phyloP scores from a whole-genome alignment of 2,113 vertebrate genomes.

The Poeciliopsis occidentalis region DNA sequence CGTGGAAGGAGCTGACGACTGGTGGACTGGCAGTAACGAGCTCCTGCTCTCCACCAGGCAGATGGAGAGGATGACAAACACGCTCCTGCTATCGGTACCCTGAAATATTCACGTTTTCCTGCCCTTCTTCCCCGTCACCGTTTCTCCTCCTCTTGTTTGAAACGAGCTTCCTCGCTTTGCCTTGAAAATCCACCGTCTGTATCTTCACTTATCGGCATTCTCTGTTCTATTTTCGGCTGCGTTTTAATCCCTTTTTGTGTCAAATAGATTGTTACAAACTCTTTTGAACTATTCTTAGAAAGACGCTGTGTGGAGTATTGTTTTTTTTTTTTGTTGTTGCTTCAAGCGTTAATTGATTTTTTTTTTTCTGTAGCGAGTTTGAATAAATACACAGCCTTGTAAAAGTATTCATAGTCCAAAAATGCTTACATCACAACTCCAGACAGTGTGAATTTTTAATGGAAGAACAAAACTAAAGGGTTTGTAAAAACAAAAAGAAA shows the following conservation, averaged over 20 bases:
- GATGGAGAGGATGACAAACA: constrained; percentile 75
- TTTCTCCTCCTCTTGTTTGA: constrained; percentile 47
- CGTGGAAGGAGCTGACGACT: constrained; percentile 59
- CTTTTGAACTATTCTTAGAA: constrained; percentile 58
- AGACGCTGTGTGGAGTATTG: constrained; percentile 36
- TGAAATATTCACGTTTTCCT: constrained; percentile 27
- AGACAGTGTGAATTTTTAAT: not conserved
- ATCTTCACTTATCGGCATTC: constrained; percentile 5
- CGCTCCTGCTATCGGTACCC: constrained; percentile 38
- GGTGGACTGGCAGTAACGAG: constrained; percentile 76
- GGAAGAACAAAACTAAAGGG: not conserved
- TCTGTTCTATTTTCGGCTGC: constrained; percentile 50
- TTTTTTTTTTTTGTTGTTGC: not conserved
- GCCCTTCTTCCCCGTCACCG: not conserved
- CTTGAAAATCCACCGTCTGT: constrained; percentile 14
- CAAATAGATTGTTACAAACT: not conserved
- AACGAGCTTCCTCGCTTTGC: constrained; percentile 35
- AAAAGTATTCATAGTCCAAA: not conserved
- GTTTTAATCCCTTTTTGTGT: constrained; percentile 40
- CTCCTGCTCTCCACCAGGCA: constrained; percentile 65
- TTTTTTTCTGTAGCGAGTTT: constrained; percentile 3
- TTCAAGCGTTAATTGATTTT: constrained; percentile 29
- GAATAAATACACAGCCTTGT: not conserved
- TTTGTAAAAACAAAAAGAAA: too few relatives aligned
- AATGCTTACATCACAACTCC: not conserved